Conservation (phyloP, 2,113 vertebrate genomes). For the Pelmatolapia mariae region DNA sequence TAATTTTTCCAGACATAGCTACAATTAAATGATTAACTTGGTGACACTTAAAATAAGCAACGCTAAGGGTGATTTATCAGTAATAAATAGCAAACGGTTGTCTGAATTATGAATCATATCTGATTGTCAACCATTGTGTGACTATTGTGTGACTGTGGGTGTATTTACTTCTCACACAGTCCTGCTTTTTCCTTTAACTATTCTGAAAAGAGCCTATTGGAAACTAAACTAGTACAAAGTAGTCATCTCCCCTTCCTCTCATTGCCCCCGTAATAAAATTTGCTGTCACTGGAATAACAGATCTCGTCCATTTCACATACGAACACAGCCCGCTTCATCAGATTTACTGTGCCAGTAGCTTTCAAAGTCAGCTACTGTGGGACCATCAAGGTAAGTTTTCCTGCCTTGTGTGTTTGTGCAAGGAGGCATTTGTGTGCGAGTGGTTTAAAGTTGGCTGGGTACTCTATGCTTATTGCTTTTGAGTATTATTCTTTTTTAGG, state of each 20-base stretch:
- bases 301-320: constrained; percentile 20
- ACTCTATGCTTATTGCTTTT: constrained; percentile 13
- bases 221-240: neutral
- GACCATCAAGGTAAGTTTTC: constrained; percentile 1
- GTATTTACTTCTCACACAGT: neutral
- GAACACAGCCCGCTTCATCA: constrained; percentile 10
- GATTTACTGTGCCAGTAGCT: constrained; percentile 38
- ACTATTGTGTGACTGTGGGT: neutral
- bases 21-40: neutral
- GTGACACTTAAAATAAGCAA: neutral
- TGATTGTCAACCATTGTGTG: neutral
- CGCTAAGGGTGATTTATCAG: neutral
- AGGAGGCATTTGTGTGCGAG: neutral
- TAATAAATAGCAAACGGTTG: neutral
- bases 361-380: constrained; percentile 16
- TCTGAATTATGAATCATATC: neutral
- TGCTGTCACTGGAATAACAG: constrained; percentile 43
- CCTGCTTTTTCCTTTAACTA: neutral
- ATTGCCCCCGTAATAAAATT: constrained; percentile 49
- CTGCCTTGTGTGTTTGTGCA: neutral
- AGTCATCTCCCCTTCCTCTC: constrained; percentile 10
- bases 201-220: neutral
- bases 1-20: neutral
- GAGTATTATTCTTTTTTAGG: constrained; percentile 47
- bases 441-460: constrained; percentile 1